Evolutionary conservation across 2,797 vertebrate species (phyloP).

Genomic region (Sebastes nivosus): DNA sequence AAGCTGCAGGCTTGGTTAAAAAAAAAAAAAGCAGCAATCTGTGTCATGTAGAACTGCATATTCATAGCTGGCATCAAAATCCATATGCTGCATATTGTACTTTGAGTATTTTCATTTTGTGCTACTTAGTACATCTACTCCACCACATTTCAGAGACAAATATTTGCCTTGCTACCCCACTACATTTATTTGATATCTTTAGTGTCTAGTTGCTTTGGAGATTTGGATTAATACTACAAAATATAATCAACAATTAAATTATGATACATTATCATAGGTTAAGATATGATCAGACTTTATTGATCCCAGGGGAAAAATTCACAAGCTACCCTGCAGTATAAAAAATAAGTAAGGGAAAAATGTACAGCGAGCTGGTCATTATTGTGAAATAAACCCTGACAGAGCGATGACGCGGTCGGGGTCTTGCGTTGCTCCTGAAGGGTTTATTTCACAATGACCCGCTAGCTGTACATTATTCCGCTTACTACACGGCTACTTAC

Average conservation of each 20-base stretch:
- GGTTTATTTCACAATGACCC: too few relatives aligned
- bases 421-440: too few relatives aligned
- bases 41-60: background rate
- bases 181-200: background rate
- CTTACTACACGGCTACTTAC: too few relatives aligned
- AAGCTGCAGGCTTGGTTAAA: background rate
- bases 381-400: too few relatives aligned
- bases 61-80: background rate
- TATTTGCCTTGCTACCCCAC: background rate
- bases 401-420: too few relatives aligned
- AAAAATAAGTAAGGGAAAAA: background rate
- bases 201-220: background rate
- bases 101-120: background rate
- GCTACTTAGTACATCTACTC: background rate
- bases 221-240: background rate
- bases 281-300: background rate
- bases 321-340: background rate
- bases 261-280: too few relatives aligned
- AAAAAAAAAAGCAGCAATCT: background rate
- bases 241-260: background rate
- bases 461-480: too few relatives aligned
- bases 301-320: too few relatives aligned
- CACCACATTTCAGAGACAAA: background rate
- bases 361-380: too few relatives aligned
- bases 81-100: background rate